Base-by-base conservation (phyloP, 2,888 invertebrate species). In the Camptogramma bilineatum region DNA sequence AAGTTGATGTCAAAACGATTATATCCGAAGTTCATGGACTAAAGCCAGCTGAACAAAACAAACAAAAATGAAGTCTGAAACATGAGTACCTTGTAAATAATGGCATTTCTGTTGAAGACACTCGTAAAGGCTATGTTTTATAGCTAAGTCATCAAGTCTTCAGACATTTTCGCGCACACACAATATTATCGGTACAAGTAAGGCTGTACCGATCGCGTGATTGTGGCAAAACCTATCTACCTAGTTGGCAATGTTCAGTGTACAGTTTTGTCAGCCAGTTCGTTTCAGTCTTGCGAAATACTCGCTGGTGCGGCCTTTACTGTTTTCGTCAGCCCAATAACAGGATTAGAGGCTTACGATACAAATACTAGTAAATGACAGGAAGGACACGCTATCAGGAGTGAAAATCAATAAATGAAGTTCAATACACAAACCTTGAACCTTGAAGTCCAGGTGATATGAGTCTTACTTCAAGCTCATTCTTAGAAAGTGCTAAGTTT, bases 191-290 rank as follows among this genome's bases (percentile, higher is more conserved):
- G 76, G 75, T 78, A 73, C 80, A 81, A 77, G 75, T 74, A 73
- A 74, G 72, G 77, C 76, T 78, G 79, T 75, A 80, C 79, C 73
- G 83, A 87, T 91, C 90, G 91, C 91, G 91, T 90, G 91, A 77
- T 82, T 79, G 80, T 79, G 80, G 85, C 84, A 84, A 87, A 88
- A 88, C 83, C 87, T 90, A 89, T 84, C 86, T 85, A 87, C 84
- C 84, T 80, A 86, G 86, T 88, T 85, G 83, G 83, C 85, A 85
- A 87, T 85, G 80, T 83, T 84, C 82, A 74, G 78, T 79, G 80
- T 82, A 84, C 79, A 79, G 79, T 83, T 76, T 83, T 82, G 80
- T 84, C 83, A 85, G 87, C 79, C 87, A 87, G 90, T 88, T 81
- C 78, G 80, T 79, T 84, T 84, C 79, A 77, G 86, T 78, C 83